phyloP scores from a whole-genome alignment of 2,797 vertebrate species.

The Brachyrhaphis roseni region DNA sequence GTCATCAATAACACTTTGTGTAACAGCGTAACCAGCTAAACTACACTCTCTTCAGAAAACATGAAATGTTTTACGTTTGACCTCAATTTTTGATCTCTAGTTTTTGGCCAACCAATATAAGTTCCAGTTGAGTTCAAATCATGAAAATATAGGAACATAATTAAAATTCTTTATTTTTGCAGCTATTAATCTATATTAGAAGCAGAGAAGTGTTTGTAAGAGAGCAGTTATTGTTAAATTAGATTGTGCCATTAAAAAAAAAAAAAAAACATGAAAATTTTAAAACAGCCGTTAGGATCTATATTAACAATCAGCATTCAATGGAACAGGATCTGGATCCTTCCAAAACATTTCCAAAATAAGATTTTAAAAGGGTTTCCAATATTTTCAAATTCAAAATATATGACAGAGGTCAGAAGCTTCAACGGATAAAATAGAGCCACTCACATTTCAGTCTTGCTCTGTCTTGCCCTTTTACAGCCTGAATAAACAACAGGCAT shows the following conservation, averaged over 20 bases:
- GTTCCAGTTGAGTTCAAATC: not conserved
- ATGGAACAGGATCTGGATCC: not conserved
- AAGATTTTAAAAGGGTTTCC: not conserved
- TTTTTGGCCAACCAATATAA: not conserved
- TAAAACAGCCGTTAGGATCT: not conserved
- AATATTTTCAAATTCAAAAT: not conserved
- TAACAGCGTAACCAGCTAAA: not conserved
- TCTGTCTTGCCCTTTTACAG: not conserved
- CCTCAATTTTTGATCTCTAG: not conserved
- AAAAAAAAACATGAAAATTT: not conserved
- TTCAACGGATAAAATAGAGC: not conserved
- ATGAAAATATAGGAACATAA: not conserved
- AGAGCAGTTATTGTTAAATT: not conserved
- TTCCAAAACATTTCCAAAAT: not conserved
- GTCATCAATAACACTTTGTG: not conserved
- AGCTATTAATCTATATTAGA: not conserved
- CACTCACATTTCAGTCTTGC: not conserved
- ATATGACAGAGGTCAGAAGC: not conserved
- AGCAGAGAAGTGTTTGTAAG: not conserved
- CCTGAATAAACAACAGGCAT: not conserved
- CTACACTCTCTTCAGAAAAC: not conserved
- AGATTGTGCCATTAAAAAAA: not conserved
- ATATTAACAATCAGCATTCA: not conserved
- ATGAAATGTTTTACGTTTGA: not conserved
- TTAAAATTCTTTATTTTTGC: not conserved